phyloP scores from a whole-genome alignment of 2,888 invertebrate genomes.

The Hymenopus coronatus region DNA sequence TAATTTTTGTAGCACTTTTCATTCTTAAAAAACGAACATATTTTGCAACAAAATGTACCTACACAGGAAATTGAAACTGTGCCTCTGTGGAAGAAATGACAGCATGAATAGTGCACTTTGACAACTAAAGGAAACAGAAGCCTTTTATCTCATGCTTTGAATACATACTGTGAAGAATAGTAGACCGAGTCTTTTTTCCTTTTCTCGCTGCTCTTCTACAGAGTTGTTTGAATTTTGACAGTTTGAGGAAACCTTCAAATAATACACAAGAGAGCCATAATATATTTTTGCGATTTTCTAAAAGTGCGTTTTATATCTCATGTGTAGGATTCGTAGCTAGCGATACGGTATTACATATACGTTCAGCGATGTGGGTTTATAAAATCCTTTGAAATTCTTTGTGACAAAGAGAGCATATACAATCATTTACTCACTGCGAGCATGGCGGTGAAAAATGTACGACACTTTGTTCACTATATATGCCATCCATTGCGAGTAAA shows the following conservation, averaged over 20 bases:
- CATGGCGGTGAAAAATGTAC: no score
- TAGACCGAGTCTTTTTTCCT: background rate
- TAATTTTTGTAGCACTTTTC: no score
- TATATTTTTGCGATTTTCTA: background rate
- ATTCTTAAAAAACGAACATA: no score
- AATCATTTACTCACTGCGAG: background rate
- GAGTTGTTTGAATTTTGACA: background rate
- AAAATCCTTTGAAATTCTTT: background rate
- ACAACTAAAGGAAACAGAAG: background rate
- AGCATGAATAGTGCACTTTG: background rate
- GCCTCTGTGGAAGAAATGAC: background rate
- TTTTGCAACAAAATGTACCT: background rate
- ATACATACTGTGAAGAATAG: background rate
- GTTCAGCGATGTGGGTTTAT: background rate
- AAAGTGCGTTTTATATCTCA: background rate
- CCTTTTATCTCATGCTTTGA: background rate
- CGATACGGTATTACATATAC: background rate
- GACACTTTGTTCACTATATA: no score
- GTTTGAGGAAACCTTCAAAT: background rate
- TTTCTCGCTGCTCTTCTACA: background rate
- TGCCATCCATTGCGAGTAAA: no score
- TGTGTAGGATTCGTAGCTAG: background rate
- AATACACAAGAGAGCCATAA: background rate
- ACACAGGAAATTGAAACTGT: background rate
- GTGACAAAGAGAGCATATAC: background rate